Percentiles rank a stretch among this genome's conserved stretches.
These are phyloP conservation scores for Chrysemys picta DNA, from an alignment of 2,113 vertebrate genomes.

Conservation along the genomic window DNA sequence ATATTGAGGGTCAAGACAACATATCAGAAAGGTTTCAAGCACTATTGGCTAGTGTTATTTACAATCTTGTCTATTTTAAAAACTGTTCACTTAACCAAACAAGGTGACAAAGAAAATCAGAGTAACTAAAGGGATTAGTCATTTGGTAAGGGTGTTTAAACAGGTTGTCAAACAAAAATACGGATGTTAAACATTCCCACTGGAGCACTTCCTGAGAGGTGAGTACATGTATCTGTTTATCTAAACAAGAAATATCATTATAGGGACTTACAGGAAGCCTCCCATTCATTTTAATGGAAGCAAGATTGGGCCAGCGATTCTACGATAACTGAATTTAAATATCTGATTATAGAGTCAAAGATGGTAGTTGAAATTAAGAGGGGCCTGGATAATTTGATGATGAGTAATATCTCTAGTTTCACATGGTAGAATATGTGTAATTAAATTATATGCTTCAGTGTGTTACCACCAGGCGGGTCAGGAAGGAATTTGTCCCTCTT, in stretches of 20 bases:
- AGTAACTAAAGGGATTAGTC: not conserved
- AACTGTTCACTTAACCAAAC: not conserved
- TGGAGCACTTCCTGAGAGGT: not conserved
- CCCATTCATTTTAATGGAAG: not conserved
- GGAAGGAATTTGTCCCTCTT: not conserved
- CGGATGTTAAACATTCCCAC: not conserved
- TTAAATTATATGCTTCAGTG: not conserved
- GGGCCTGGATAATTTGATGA: not conserved
- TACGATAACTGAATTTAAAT: not conserved
- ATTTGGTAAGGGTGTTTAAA: not conserved
- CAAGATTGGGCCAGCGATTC: accelerated
- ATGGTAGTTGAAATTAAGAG: not conserved
- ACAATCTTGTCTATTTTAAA: conserved; percentile 1
- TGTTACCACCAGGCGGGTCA: not conserved
- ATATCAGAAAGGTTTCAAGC: not conserved
- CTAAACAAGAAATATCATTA: not conserved
- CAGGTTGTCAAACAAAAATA: not conserved
- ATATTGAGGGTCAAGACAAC: not conserved
- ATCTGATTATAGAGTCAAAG: accelerated
- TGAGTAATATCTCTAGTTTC: not conserved
- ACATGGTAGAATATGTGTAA: not conserved
- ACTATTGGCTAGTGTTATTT: conserved; percentile 6
- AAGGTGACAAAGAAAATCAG: not conserved
- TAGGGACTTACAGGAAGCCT: not conserved
- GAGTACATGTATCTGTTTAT: not conserved